Base-by-base conservation (phyloP, 2,888 invertebrate species). In the Perizoma flavofasciatum region DNA sequence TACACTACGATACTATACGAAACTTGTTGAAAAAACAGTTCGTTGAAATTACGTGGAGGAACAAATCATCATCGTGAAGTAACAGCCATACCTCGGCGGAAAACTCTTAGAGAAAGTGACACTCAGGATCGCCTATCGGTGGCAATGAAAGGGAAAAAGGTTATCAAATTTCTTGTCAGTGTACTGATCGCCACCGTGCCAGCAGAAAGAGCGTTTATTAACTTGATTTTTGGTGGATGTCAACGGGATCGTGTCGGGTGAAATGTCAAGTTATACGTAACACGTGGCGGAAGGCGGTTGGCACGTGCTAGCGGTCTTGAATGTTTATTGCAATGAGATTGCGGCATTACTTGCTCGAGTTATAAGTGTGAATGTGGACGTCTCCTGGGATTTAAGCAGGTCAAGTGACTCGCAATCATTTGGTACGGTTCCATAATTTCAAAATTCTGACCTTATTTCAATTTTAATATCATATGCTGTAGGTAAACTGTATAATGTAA, bases 251-350 rank as follows among this genome's bases (percentile, higher is more conserved):
- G 63, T 61, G 56, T 68, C 53, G 61, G 56, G 33, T 57, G 52
- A 43, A 34, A 40, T 56, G 49, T 44, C 34, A 49, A 45, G 10
- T 50, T 49, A 47, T 50, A 54, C 37, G 46, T 9, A 56, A 54
- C 47, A 57, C 58, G 58, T 51, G 49, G 51, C 44, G 45, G 50
- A 51, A 48, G 61, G 79, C 83, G 80, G 83, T 63, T 67, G 73
- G 80, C 86, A 86, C 86, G 87, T 85, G 83, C 82, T 72, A 68
- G 76, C 76, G 64, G 69, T 73, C 77, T 52, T 79, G 74, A 79
- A 85, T 86, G 86, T 85, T 87, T 86, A 86, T 87, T 86, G 81
- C 85, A 81, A 82, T 81, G 82, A 84, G 85, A 85, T 85, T 87
- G 83, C 81, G 79, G 81, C 78, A 82, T 83, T 85, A 83, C 84